Evolutionary conservation across 2,888 invertebrate genomes (phyloP).

Genomic region (Platerodrilus igneus): DNA sequence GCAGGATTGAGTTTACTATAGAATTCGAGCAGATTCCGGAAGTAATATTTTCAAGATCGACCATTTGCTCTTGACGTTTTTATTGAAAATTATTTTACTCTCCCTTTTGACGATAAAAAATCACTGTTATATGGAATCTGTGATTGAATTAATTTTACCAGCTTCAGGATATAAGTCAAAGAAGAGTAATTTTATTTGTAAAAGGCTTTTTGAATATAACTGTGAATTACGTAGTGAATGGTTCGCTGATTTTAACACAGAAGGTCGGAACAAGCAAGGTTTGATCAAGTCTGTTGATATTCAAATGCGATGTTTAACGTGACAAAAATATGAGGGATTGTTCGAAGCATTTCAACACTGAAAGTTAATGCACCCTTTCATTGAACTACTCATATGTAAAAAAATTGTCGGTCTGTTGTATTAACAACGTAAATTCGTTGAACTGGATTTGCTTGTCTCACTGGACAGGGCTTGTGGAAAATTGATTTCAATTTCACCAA

Average conservation of each 20-base stretch:
- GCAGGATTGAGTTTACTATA: conserved; percentile 33
- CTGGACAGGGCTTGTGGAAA: conserved; percentile 29
- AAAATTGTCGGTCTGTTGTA: conserved; percentile 7
- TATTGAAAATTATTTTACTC: conserved; percentile 44
- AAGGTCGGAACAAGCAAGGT: conserved; percentile 30
- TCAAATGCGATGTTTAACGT: conserved; percentile 31
- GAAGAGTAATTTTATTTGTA: too few relatives aligned
- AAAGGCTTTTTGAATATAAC: conserved; percentile 22
- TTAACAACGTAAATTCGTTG: conserved; percentile 13
- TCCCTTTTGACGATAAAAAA: conserved; percentile 36
- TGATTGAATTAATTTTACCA: too few relatives aligned
- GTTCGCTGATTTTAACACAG: conserved; percentile 34
- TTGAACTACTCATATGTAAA: not conserved
- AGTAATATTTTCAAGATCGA: conserved; percentile 38
- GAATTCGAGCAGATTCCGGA: conserved; percentile 31
- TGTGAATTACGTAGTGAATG: conserved; percentile 33
- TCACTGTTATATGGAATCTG: too few relatives aligned
- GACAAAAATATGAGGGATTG: conserved; percentile 23
- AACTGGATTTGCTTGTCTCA: conserved; percentile 24
- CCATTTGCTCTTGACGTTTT: conserved; percentile 42
- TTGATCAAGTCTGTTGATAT: conserved; percentile 34
- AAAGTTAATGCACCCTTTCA: not conserved
- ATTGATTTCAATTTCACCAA: conserved; percentile 29
- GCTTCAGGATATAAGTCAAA: too few relatives aligned
- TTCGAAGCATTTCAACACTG: conserved; percentile 7